Evolutionary conservation across 2,113 vertebrate genomes (phyloP).

Genomic region (Rhombomys opimus): DNA sequence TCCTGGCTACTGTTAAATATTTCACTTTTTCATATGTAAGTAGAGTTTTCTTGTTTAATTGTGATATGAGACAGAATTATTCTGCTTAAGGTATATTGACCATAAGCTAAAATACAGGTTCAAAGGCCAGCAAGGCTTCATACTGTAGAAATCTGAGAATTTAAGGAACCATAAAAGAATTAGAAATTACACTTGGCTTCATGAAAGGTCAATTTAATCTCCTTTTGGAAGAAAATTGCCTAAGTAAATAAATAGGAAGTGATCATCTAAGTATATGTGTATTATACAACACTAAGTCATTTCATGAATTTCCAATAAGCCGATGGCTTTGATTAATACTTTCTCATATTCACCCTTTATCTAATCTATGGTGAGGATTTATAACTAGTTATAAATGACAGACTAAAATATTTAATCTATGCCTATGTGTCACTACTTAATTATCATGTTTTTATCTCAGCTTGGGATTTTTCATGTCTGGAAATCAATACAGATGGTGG

Average conservation of each 20-base stretch:
- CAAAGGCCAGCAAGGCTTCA: background rate
- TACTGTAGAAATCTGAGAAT: background rate
- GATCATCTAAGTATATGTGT: background rate
- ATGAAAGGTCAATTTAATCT: background rate
- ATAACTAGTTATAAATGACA: background rate
- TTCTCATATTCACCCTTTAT: background rate
- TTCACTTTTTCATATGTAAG: background rate
- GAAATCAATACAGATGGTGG: background rate
- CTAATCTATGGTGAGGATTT: background rate
- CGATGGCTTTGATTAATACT: background rate
- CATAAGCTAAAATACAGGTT: background rate
- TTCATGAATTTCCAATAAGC: background rate
- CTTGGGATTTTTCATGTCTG: background rate
- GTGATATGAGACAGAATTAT: background rate
- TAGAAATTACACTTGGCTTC: constrained; percentile 15
- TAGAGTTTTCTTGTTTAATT: constrained; percentile 1
- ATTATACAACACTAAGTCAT: background rate
- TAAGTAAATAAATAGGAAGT: background rate
- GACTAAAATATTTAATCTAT: constrained; percentile 4
- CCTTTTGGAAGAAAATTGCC: background rate
- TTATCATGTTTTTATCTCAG: background rate
- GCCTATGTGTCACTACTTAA: background rate
- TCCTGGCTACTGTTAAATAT: background rate
- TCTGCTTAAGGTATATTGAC: background rate
- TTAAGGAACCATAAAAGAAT: background rate